Percentiles rank a stretch among this genome's conserved stretches.
These are phyloP conservation scores for Eretmocerus hayati DNA, from an alignment of 2,888 invertebrate species.

Conservation along the genomic window DNA sequence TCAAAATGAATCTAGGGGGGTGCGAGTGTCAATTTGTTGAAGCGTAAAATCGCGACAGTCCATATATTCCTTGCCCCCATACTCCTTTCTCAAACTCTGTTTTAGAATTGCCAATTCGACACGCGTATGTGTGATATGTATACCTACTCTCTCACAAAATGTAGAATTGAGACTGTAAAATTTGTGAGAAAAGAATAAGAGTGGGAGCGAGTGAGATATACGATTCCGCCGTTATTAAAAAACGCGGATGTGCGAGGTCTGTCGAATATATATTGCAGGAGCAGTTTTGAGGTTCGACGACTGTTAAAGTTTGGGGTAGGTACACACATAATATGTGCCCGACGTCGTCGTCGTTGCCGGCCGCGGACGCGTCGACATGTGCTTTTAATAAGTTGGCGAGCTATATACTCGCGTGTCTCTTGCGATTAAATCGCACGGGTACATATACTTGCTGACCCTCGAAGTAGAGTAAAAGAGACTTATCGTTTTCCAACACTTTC, in stretches of 20 bases:
- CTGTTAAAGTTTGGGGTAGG: no score
- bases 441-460: no score
- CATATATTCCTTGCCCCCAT: background rate
- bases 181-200: no score
- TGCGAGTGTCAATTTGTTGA: constrained; percentile 11
- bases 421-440: no score
- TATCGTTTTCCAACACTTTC: no score
- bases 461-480: no score
- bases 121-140: constrained; percentile 2
- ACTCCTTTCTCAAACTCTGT: background rate
- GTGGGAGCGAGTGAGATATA: background rate
- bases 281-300: no score
- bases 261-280: background rate
- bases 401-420: no score
- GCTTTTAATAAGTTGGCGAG: constrained; percentile 8
- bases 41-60: constrained; percentile 17
- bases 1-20: constrained; percentile 5
- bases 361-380: background rate
- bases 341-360: background rate
- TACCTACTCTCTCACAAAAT: no score
- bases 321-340: no score
- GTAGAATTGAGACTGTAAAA: no score
- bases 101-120: constrained; percentile 9
- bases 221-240: constrained; percentile 8
- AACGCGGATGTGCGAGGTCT: background rate